These are phyloP conservation scores for Nasonia oneida DNA, from an alignment of 2,888 invertebrate genomes.

Conservation along the genomic window DNA sequence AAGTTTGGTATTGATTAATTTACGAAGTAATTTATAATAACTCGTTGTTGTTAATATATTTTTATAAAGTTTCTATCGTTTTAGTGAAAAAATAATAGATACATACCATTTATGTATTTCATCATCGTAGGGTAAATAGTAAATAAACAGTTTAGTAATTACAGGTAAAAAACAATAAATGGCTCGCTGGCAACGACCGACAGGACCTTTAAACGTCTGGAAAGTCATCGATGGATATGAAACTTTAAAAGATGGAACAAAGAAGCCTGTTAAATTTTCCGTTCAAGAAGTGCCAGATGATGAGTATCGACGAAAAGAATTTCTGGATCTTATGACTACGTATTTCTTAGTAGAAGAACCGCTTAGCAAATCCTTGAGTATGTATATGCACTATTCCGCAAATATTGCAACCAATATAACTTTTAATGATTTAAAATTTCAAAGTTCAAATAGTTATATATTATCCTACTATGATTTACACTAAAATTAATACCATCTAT, in stretches of 20 bases:
- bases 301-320: slow-evolving; percentile 69
- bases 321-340: slow-evolving; percentile 68
- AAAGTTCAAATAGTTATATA: background rate
- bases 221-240: slow-evolving; percentile 66
- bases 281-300: slow-evolving; percentile 74
- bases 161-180: background rate
- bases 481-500: background rate
- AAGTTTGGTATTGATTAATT: too few relatives aligned
- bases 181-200: slow-evolving; percentile 61
- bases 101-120: background rate
- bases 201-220: slow-evolving; percentile 73
- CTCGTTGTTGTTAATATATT: too few relatives aligned
- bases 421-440: background rate
- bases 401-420: background rate
- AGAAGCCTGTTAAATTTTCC: slow-evolving; percentile 67
- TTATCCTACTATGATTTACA: background rate
- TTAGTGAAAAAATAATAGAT: too few relatives aligned
- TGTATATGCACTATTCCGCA: slow-evolving; percentile 59
- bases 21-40: too few relatives aligned
- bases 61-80: too few relatives aligned
- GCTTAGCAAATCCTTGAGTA: slow-evolving; percentile 66
- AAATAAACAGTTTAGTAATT: background rate
- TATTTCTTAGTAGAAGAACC: slow-evolving; percentile 71
- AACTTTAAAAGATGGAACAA: slow-evolving; percentile 65
- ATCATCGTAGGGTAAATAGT: background rate